Conservation (phyloP, 1,140 invertebrate genomes). For the Stegodyphus mimosarum region DNA sequence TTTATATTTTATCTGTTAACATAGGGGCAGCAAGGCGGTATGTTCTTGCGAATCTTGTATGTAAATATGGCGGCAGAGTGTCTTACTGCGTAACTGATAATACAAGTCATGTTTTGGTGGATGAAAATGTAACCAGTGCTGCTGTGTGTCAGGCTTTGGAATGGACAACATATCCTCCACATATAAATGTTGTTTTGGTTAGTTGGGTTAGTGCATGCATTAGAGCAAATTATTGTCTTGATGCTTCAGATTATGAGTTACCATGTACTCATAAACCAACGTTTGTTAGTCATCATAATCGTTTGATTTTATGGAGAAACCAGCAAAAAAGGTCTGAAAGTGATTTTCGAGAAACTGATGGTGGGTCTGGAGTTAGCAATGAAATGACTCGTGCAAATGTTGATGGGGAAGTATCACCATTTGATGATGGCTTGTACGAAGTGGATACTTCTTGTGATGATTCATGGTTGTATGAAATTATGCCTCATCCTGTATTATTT, state of each 20-base stretch:
- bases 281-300: too few species aligned
- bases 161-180: conserved; percentile 8
- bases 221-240: conserved; percentile 3
- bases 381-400: neutral
- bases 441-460: conserved; percentile 41
- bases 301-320: neutral
- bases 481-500: neutral
- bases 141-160: neutral
- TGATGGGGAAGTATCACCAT: neutral
- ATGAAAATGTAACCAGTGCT: conserved; percentile 11
- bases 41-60: conserved; percentile 13
- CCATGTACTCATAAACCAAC: neutral
- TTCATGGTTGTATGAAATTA: conserved; percentile 6
- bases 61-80: conserved; percentile 16
- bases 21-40: neutral
- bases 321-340: neutral
- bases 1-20: conserved; percentile 11
- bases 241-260: conserved; percentile 6
- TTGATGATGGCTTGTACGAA: conserved; percentile 40
- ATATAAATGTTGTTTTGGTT: neutral
- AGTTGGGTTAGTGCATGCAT: conserved; percentile 33
- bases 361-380: neutral
- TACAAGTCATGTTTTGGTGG: conserved; percentile 29
- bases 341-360: neutral
- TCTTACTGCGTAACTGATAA: neutral